phyloP scores from a whole-genome alignment of 2,113 vertebrate species.

The Hystrix brachyura region DNA sequence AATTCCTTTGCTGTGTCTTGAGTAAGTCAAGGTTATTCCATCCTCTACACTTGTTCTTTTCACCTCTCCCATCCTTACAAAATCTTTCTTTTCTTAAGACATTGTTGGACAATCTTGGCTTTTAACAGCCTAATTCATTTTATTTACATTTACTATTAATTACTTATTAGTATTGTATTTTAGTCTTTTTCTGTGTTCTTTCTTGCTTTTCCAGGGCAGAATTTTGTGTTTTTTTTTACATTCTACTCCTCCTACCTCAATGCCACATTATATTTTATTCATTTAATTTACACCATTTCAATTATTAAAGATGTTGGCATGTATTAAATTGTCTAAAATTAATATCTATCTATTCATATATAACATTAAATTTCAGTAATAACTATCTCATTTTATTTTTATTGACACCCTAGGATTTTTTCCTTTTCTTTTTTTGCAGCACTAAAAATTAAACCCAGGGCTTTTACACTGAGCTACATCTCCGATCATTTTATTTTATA shows the following conservation, averaged over 20 bases:
- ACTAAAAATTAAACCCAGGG: neutral
- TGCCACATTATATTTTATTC: neutral
- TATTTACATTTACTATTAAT: neutral
- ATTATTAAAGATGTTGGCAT: neutral
- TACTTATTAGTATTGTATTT: neutral
- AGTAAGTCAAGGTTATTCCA: neutral
- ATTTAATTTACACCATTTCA: slow-evolving; percentile 12
- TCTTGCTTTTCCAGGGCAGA: neutral
- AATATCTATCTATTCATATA: neutral
- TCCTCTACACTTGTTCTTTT: neutral
- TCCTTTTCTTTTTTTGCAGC: neutral
- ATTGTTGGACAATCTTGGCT: neutral
- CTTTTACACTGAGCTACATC: too few relatives aligned
- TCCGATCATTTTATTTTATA: neutral
- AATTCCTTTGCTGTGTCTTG: neutral
- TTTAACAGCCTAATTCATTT: neutral
- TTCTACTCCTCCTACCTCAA: neutral
- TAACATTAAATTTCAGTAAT: neutral
- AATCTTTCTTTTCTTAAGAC: neutral
- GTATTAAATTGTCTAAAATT: slow-evolving; percentile 39
- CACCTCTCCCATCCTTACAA: neutral
- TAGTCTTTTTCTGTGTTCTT: neutral
- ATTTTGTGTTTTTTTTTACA: neutral
- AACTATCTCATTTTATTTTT: neutral
- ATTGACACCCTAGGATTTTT: neutral